A percentile compares a stretch with the other conserved stretches of the same genome.
Conservation (phyloP, 2,797 vertebrate genomes). For the Coreius guichenoti region DNA sequence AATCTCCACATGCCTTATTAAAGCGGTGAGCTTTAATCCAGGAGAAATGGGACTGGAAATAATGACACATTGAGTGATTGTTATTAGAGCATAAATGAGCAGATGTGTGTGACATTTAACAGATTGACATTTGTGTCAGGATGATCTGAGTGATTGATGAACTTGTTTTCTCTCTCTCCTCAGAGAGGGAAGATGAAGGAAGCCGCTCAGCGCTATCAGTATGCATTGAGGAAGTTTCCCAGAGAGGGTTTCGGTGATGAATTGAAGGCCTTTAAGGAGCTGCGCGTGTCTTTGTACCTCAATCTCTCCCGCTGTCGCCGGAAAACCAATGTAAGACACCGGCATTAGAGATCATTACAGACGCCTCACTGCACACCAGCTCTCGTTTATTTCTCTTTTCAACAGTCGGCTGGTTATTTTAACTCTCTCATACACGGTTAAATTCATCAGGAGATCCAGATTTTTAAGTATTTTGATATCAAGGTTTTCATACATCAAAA, state of each 20-base stretch:
- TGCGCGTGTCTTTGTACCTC: conserved; percentile 93
- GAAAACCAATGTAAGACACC: conserved; percentile 93
- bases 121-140: conserved; percentile 66
- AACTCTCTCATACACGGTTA: not conserved
- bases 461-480: not conserved
- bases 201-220: conserved; percentile 97
- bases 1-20: conserved; percentile 28
- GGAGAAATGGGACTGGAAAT: conserved; percentile 34
- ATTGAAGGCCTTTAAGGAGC: conserved; percentile 94
- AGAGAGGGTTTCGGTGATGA: conserved; percentile 98
- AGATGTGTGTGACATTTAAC: conserved; percentile 72
- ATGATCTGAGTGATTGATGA: conserved; percentile 72
- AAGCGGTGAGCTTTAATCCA: conserved; percentile 26
- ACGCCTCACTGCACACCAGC: conserved; percentile 32
- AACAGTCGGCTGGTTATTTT: not conserved
- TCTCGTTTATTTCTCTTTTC: not conserved
- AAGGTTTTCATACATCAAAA: not conserved
- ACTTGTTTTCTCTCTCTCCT: conserved; percentile 1
- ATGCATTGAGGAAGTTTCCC: conserved; percentile 96
- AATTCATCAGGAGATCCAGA: not conserved
- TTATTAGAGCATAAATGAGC: conserved; percentile 44
- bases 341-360: not conserved
- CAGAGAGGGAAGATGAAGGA: conserved; percentile 99
- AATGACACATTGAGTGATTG: conserved; percentile 39
- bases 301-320: conserved; percentile 96